These are phyloP conservation scores for Epinephelus malabaricus DNA, from an alignment of 2,797 vertebrate species.

Conservation along the genomic window DNA sequence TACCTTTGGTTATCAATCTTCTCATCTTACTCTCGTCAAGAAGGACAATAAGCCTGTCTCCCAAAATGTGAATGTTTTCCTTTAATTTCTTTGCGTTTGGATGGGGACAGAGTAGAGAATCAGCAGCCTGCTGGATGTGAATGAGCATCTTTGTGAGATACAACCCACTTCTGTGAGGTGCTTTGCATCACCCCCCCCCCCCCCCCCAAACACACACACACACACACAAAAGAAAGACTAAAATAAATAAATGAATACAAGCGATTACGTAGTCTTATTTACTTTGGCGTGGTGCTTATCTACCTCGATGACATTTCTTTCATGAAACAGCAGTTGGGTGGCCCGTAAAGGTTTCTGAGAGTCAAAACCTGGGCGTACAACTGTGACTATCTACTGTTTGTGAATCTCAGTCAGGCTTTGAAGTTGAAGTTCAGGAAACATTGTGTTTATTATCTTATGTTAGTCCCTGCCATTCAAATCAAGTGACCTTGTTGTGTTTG, in stretches of 20 bases:
- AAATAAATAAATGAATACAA: background rate
- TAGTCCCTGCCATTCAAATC: constrained; percentile 47
- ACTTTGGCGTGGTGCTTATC: constrained; percentile 81
- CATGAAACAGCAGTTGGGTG: constrained; percentile 73
- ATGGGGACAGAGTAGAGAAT: no score
- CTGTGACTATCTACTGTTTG: constrained; percentile 64
- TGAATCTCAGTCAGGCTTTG: constrained; percentile 63
- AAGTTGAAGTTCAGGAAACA: constrained; percentile 49
- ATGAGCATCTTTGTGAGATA: background rate
- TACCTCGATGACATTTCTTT: constrained; percentile 68
- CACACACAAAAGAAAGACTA: background rate
- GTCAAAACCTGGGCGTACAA: constrained; percentile 59
- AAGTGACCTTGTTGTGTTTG: constrained; percentile 45
- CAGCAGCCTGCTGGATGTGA: no score
- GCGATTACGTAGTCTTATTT: constrained; percentile 60
- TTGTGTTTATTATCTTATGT: constrained; percentile 58
- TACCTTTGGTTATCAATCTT: background rate
- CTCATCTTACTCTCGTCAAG: background rate
- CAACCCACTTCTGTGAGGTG: background rate
- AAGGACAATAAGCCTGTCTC: background rate
- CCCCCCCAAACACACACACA: no score
- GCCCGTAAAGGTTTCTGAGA: constrained; percentile 61
- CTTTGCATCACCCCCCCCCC: constrained; percentile 14
- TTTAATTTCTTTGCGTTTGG: background rate
- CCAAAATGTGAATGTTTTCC: background rate